Percentiles rank a stretch among this genome's conserved stretches.
Evolutionary conservation across 2,113 vertebrate genomes (phyloP).

Genomic region (Balaeniceps rex): DNA sequence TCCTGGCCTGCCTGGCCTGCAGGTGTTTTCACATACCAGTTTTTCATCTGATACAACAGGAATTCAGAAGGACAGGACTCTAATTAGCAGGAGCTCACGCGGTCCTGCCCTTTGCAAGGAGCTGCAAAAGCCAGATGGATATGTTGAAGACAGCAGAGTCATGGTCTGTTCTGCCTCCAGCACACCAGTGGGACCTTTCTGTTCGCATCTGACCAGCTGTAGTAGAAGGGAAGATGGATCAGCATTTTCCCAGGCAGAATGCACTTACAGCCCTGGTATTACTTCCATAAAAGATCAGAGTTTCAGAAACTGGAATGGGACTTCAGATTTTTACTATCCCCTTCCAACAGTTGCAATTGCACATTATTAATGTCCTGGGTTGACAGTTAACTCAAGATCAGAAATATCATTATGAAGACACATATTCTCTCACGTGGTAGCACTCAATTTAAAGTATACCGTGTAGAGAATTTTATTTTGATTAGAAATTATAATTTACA

Average conservation of each 20-base stretch:
- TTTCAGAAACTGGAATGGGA: neutral
- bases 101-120: neutral
- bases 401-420: neutral
- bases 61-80: neutral
- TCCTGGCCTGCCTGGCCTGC: neutral
- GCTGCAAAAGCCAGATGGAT: neutral
- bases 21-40: neutral
- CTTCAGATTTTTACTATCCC: neutral
- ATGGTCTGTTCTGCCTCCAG: neutral
- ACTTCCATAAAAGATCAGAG: neutral
- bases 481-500: neutral
- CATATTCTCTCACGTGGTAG: neutral
- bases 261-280: neutral
- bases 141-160: neutral
- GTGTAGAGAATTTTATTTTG: neutral
- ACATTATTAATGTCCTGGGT: neutral
- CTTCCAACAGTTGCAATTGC: neutral
- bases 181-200: neutral
- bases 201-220: accelerated
- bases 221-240: neutral
- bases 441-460: neutral
- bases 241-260: neutral
- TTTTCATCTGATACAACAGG: neutral
- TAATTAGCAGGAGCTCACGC: neutral
- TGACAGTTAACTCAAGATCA: neutral